Percentiles rank a stretch among this genome's conserved stretches.
These are phyloP conservation scores for Epinotia ramella DNA, from an alignment of 2,888 invertebrate species.

Conservation along the genomic window DNA sequence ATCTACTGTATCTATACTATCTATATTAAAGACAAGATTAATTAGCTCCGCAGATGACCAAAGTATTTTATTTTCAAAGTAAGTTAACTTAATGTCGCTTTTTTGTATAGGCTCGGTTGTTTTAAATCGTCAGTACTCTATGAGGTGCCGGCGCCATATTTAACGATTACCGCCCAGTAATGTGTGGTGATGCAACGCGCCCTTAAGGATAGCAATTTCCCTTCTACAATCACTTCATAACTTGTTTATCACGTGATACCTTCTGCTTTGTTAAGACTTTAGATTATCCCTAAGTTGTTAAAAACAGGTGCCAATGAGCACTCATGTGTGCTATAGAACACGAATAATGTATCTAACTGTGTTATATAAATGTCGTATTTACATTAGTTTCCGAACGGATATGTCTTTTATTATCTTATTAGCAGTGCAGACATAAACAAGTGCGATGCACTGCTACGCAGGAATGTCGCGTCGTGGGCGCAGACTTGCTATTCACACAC, in stretches of 20 bases:
- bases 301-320: not conserved
- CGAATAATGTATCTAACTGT: not conserved
- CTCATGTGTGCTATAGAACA: not conserved
- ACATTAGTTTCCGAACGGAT: conserved; percentile 2
- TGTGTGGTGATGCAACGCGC: too few species aligned
- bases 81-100: too few species aligned
- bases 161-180: too few species aligned
- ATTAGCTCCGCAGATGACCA: too few species aligned
- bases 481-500: conserved; percentile 7
- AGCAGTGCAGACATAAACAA: conserved; percentile 29
- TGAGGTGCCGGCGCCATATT: too few species aligned
- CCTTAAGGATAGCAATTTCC: not conserved
- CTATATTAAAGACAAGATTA: too few species aligned
- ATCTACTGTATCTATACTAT: too few species aligned
- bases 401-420: conserved; percentile 19
- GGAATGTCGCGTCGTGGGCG: conserved; percentile 35
- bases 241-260: not conserved
- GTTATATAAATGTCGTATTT: conserved; percentile 8
- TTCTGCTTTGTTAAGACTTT: too few species aligned
- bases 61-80: too few species aligned
- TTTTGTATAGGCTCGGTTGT: too few species aligned
- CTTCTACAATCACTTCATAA: not conserved
- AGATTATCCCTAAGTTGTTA: not conserved
- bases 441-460: conserved; percentile 27
- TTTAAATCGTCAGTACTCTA: too few species aligned